Conservation (phyloP, 2,888 invertebrate species). For the Scaptomyza parva region DNA sequence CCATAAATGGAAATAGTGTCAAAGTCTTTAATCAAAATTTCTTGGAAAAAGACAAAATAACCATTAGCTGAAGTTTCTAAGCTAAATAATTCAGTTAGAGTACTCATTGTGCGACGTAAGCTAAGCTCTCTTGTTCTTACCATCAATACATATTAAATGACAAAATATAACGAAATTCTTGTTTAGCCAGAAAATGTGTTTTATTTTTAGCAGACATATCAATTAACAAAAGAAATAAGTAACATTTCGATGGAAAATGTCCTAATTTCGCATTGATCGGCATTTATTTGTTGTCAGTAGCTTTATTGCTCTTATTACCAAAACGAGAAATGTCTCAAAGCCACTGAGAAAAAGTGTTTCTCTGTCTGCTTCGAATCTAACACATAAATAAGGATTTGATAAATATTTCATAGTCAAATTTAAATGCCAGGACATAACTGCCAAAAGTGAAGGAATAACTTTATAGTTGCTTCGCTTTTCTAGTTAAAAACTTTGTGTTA, state of each 20-base stretch:
- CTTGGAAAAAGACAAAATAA: neutral
- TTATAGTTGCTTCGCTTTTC: conserved; percentile 8
- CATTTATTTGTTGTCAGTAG: neutral
- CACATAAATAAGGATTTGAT: conserved; percentile 3
- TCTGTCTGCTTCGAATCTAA: neutral
- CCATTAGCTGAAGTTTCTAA: neutral
- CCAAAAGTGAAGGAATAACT: conserved; percentile 14
- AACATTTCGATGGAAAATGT: neutral
- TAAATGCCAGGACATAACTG: conserved; percentile 13
- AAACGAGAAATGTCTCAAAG: neutral
- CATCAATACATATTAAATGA: conserved; percentile 5
- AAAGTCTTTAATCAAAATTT: neutral
- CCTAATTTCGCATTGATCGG: neutral
- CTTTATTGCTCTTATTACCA: neutral
- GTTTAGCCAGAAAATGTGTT: neutral
- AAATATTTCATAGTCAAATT: conserved; percentile 44
- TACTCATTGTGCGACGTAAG: neutral
- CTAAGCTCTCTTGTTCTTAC: neutral
- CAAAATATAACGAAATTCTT: neutral
- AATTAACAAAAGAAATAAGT: neutral
- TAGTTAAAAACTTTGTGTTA: neutral
- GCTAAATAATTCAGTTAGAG: neutral
- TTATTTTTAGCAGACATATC: neutral
- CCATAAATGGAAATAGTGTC: neutral
- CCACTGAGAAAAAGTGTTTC: neutral